These are phyloP conservation scores for Tubiluchus corallicola DNA, from an alignment of 2,888 invertebrate genomes.

Conservation along the genomic window DNA sequence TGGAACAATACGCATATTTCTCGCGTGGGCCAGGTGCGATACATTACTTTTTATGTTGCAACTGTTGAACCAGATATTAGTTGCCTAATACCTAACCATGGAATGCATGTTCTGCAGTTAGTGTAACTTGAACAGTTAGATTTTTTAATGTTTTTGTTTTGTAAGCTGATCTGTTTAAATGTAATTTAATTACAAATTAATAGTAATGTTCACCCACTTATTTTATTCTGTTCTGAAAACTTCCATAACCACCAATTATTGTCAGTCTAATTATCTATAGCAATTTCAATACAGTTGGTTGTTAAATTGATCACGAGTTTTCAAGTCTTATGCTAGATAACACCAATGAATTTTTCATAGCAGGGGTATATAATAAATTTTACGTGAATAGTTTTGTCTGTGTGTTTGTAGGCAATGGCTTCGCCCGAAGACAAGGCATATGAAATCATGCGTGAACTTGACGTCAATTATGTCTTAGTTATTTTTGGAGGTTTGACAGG, in stretches of 20 bases:
- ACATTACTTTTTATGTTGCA: neutral
- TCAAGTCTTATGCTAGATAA: no score
- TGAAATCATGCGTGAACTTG: conserved; percentile 89
- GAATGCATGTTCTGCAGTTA: no score
- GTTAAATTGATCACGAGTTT: neutral
- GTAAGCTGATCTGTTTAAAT: conserved; percentile 10
- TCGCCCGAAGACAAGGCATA: conserved; percentile 89
- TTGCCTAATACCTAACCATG: neutral
- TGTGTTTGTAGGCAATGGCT: conserved; percentile 57
- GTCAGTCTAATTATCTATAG: no score
- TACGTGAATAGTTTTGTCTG: conserved; percentile 6
- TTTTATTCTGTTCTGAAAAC: neutral
- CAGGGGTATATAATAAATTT: no score
- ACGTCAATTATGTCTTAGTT: conserved; percentile 92
- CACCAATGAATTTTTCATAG: no score
- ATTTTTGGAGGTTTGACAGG: conserved; percentile 98
- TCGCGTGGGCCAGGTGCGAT: conserved; percentile 58
- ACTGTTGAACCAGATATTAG: neutral
- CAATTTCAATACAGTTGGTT: no score
- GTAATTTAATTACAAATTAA: neutral
- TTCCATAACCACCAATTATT: no score
- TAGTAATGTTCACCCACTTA: neutral
- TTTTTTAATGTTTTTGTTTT: conserved; percentile 1
- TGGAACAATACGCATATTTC: conserved; percentile 99
- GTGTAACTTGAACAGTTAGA: neutral